Evolutionary conservation across 2,888 invertebrate genomes (phyloP).

Genomic region (Sesia bembeciformis): DNA sequence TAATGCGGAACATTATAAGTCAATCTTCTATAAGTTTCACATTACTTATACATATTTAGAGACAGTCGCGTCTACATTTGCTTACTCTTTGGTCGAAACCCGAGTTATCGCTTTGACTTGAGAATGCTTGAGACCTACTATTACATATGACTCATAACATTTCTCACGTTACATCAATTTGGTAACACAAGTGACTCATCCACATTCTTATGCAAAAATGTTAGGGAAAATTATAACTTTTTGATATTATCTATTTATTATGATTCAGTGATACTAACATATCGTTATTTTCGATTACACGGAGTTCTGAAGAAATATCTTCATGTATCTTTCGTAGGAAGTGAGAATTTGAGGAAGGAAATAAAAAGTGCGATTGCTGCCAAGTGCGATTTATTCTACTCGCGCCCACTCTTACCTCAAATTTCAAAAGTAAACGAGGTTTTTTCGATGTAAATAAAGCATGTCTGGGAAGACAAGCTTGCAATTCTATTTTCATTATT

Average conservation of each 20-base stretch:
- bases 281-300: not conserved
- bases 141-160: not conserved
- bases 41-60: no score
- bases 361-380: not conserved
- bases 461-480: no score
- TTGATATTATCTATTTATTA: not conserved
- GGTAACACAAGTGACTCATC: slow-evolving; percentile 2
- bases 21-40: no score
- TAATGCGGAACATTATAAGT: no score
- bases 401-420: no score
- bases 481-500: no score
- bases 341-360: not conserved
- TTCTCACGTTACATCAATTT: slow-evolving; percentile 4
- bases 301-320: not conserved
- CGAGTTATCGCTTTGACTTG: slow-evolving; percentile 6
- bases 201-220: not conserved
- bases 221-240: not conserved
- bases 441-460: no score
- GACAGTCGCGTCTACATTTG: not conserved
- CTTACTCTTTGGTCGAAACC: slow-evolving; percentile 12
- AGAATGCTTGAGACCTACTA: not conserved
- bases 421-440: no score
- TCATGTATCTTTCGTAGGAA: not conserved
- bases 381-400: no score
- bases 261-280: not conserved